phyloP scores from a whole-genome alignment of 2,888 invertebrate genomes.

The Fragum fragum region DNA sequence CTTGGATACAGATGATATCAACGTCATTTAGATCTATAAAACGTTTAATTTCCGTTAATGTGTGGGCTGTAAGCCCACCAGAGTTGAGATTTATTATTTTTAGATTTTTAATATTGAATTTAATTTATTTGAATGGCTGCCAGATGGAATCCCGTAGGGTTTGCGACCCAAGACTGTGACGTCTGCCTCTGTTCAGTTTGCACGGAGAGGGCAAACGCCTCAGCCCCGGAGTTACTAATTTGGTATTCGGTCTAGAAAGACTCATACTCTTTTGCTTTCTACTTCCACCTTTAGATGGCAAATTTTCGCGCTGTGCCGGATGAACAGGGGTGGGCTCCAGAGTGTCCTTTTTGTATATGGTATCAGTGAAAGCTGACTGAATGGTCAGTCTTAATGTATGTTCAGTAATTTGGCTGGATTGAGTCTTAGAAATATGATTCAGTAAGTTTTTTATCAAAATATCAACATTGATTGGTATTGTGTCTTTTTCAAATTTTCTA shows the following conservation, averaged over 20 bases:
- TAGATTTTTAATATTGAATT: too few relatives aligned
- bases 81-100: too few relatives aligned
- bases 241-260: background rate
- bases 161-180: background rate
- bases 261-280: background rate
- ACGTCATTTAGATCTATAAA: background rate
- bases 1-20: constrained; percentile 12
- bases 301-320: background rate
- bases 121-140: background rate
- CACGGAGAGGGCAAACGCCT: background rate
- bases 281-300: background rate
- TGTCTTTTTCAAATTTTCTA: too few relatives aligned
- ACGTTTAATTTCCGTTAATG: background rate
- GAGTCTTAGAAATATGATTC: too few relatives aligned
- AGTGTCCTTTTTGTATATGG: too few relatives aligned
- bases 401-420: background rate
- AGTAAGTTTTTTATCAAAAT: too few relatives aligned
- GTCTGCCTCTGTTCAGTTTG: too few relatives aligned
- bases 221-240: too few relatives aligned
- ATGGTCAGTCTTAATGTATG: background rate
- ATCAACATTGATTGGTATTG: too few relatives aligned
- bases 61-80: constrained; percentile 6
- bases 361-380: too few relatives aligned
- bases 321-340: background rate
- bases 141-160: background rate